Percentiles rank a stretch among this genome's conserved stretches.
Conservation (phyloP, 2,113 vertebrate genomes). For the Camelus dromedarius region DNA sequence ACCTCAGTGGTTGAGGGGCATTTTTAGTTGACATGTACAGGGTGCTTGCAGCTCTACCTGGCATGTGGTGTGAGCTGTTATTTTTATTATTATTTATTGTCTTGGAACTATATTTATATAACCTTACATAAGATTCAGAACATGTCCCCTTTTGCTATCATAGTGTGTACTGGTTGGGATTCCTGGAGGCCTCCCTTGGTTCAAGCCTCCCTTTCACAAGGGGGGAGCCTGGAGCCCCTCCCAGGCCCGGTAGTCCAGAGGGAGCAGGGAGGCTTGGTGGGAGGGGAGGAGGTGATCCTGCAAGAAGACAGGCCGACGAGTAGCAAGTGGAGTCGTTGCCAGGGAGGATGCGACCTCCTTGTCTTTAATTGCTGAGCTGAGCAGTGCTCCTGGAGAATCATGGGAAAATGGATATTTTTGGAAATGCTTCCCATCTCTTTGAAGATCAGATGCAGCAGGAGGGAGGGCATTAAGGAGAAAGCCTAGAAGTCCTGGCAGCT, state of each 20-base stretch:
- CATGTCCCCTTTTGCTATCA: neutral
- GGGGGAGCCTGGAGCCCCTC: neutral
- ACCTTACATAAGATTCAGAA: conserved; percentile 5
- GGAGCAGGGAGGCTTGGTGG: neutral
- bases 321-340: neutral
- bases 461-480: conserved; percentile 2
- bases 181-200: neutral
- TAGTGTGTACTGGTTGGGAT: neutral
- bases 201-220: neutral
- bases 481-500: conserved; percentile 41
- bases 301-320: neutral
- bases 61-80: neutral
- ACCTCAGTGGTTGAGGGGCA: neutral
- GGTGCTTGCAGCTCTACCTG: neutral
- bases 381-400: conserved; percentile 65
- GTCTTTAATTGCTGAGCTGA: conserved; percentile 76
- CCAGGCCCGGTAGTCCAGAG: neutral
- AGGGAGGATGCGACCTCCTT: conserved; percentile 66
- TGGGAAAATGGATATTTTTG: conserved; percentile 78
- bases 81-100: conserved; percentile 53
- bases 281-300: neutral
- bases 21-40: neutral
- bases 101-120: conserved; percentile 47
- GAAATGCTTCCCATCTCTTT: conserved; percentile 72
- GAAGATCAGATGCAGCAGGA: conserved; percentile 63